A percentile compares a stretch with the other conserved stretches of the same genome.
Conservation (phyloP, 2,797 vertebrate genomes). For the Synaphobranchus kaupii region DNA sequence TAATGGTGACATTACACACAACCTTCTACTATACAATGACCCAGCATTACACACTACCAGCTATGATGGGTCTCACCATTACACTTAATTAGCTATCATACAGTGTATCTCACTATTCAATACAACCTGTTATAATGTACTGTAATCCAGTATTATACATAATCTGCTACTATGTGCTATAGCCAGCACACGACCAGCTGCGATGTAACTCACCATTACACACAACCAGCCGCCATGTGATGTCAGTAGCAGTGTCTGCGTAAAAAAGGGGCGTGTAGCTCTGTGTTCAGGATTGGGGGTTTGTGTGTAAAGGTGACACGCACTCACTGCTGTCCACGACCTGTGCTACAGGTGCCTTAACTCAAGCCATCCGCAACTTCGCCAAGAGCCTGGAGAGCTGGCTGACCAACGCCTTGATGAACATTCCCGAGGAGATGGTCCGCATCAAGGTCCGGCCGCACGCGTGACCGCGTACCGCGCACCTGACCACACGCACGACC, state of each 20-base stretch:
- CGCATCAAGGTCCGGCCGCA: conserved; percentile 79
- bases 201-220: too few relatives aligned
- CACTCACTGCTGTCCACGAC: background rate
- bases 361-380: conserved; percentile 94
- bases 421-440: conserved; percentile 95
- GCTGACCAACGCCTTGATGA: conserved; percentile 90
- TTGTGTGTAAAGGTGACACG: background rate
- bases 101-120: background rate
- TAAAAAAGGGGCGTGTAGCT: background rate
- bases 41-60: background rate
- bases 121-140: background rate
- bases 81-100: background rate
- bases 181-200: background rate
- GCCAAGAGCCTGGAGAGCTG: conserved; percentile 92
- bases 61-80: too few relatives aligned
- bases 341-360: conserved; percentile 85
- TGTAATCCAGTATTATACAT: background rate
- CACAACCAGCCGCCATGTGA: background rate
- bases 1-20: background rate
- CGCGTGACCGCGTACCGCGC: background rate
- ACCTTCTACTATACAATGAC: background rate
- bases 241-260: too few relatives aligned
- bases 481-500: background rate
- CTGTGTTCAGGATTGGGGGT: too few relatives aligned
- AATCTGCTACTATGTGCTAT: background rate